Evolutionary conservation across 1,140 invertebrate species (phyloP), one percentile per base, ranked within the genome.

Genomic region (Dreissena rostriformis): DNA sequence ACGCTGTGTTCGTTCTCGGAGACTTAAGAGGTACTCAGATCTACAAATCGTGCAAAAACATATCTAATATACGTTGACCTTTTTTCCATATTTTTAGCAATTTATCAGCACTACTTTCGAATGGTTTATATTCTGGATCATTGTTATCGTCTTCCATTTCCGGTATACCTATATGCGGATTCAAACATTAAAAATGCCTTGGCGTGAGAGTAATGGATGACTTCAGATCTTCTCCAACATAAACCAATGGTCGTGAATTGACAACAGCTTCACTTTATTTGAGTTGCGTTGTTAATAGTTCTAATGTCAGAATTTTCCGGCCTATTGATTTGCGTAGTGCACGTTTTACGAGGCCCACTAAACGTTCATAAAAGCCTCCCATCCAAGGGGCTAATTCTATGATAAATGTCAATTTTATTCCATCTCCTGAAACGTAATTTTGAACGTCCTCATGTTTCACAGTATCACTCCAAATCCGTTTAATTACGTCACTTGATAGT

Each of bases 181-280:
- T 77, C 14, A 77, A 49, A 22, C 75, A 77, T 19, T 49, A 26
- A 61, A 77, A 77, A 61, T 65, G 75, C 26, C 75, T n/a, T 19
- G 55, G 61, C 5, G 57, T 77, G 26, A 77, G 29, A 5, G 22
- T 39, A 10, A 77, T 63, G 5, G 75, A 39, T 15, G 75, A 77
- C 6, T 49, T 65, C 12, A 66, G 8, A 66, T 66, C 75, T n/a
- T 77, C 61, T 7, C 75, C 75, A 12, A 77, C 61, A n/a, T 75
- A 77, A 8, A 77, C 61, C 5, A 77, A 28, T 14, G 75, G 75
- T 77, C 75, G 29, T 57, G 55, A 63, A 11, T 77, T 77, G 22
- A 77, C 75, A 2, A 29, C 75, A n/a, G 57, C 55, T n/a, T 77
- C 75, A 11, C 26, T 22, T 66, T 61, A 17, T 77, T 77, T 77